Evolutionary conservation across 1,140 invertebrate genomes (phyloP).

Genomic region (Ceratosolen fusciceps): DNA sequence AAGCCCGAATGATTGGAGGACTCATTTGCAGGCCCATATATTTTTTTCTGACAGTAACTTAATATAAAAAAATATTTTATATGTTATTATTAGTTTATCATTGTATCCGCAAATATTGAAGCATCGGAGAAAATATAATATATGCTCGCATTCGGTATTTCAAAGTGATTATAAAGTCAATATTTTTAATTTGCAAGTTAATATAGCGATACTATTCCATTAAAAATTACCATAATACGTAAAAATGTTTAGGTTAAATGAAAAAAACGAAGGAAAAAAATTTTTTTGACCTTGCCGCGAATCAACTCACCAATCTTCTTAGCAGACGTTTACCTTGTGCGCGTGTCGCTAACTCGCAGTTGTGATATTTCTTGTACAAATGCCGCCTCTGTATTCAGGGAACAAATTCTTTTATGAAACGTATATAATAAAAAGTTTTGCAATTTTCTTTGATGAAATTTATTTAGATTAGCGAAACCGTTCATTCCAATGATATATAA

Average conservation of each 20-base stretch:
- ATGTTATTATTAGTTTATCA: too few species aligned
- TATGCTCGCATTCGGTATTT: background rate
- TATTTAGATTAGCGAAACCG: background rate
- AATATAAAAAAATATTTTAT: too few species aligned
- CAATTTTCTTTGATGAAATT: background rate
- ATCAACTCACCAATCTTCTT: background rate
- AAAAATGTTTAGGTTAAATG: background rate
- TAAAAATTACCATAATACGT: background rate
- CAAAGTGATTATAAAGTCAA: background rate
- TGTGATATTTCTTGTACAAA: background rate
- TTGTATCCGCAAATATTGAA: too few species aligned
- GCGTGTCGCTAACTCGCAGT: background rate
- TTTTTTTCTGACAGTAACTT: too few species aligned
- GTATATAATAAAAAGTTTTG: background rate
- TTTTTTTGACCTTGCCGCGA: background rate
- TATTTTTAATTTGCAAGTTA: background rate
- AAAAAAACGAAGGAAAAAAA: background rate
- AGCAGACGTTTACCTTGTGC: background rate
- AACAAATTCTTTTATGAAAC: background rate
- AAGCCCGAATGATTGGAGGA: too few species aligned
- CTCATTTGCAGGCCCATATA: too few species aligned
- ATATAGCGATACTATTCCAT: background rate
- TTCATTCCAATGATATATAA: too few species aligned
- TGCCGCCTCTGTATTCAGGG: background rate
- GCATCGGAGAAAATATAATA: background rate